Conservation (phyloP, 35 echinoderm and acorn worm genomes). For the Diadema setosum region DNA sequence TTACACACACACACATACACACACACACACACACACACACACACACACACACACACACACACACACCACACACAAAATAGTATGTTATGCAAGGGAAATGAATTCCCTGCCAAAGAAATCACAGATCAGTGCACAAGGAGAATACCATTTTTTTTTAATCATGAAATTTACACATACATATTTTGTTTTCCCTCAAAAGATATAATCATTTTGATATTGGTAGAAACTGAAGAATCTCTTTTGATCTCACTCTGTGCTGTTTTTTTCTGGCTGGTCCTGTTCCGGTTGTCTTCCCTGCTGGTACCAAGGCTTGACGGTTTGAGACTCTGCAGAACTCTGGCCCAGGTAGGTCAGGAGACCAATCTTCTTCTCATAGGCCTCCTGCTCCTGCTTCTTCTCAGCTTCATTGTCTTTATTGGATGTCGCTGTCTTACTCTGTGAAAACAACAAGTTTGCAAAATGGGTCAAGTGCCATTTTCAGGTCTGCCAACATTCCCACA, state of each 20-base stretch:
- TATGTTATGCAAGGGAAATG: too few relatives aligned
- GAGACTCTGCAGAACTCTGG: slow-evolving; percentile 79
- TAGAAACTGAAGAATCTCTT: neutral
- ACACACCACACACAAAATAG: too few relatives aligned
- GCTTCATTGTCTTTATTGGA: slow-evolving; percentile 86
- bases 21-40: too few relatives aligned
- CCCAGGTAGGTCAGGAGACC: slow-evolving; percentile 87
- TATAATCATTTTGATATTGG: neutral
- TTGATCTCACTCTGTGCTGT: neutral
- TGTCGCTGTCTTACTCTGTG: slow-evolving; percentile 61
- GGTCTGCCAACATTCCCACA: too few relatives aligned
- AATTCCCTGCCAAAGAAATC: too few relatives aligned
- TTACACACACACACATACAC: too few relatives aligned
- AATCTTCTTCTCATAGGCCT: slow-evolving; percentile 93
- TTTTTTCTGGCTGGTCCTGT: neutral
- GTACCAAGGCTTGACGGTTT: slow-evolving; percentile 73
- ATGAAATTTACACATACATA: too few relatives aligned
- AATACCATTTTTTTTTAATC: too few relatives aligned
- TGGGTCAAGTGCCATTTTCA: too few relatives aligned
- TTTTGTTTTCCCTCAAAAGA: neutral
- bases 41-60: too few relatives aligned
- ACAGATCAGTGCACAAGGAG: too few relatives aligned
- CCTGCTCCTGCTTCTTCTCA: slow-evolving; percentile 84
- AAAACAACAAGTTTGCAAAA: neutral
- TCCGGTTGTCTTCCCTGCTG: neutral